Evolutionary conservation across 2,113 vertebrate genomes (phyloP).

Genomic region (Tragelaphus strepsiceros): DNA sequence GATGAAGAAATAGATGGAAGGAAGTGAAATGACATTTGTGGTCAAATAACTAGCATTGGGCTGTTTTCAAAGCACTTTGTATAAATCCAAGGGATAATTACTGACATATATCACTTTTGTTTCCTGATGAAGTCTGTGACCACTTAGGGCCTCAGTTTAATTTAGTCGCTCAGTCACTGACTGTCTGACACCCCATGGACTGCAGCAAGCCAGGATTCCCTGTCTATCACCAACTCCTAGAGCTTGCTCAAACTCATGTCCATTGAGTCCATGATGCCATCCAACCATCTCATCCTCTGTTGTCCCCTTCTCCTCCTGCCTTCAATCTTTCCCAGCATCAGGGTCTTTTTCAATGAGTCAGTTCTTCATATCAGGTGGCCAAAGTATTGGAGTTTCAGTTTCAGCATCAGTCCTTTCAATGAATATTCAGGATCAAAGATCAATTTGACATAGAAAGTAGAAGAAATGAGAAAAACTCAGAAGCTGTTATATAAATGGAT

Average conservation of each 20-base stretch:
- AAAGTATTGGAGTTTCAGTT: background rate
- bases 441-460: background rate
- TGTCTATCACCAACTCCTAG: background rate
- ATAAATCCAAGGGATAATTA: background rate
- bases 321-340: background rate
- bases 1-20: background rate
- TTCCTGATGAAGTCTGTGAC: background rate
- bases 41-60: background rate
- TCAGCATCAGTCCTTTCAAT: background rate
- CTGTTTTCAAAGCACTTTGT: background rate
- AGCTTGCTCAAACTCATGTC: background rate
- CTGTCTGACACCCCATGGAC: background rate
- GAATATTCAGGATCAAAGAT: background rate
- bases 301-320: background rate
- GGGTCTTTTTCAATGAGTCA: background rate
- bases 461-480: background rate
- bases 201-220: background rate
- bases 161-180: background rate
- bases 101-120: background rate
- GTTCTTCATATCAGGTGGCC: background rate
- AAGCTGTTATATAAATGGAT: constrained; percentile 14
- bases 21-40: background rate
- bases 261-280: background rate
- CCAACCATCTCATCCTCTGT: background rate
- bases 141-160: background rate